These are phyloP conservation scores for Megalops atlanticus DNA, from an alignment of 2,113 vertebrate genomes.

Conservation along the genomic window DNA sequence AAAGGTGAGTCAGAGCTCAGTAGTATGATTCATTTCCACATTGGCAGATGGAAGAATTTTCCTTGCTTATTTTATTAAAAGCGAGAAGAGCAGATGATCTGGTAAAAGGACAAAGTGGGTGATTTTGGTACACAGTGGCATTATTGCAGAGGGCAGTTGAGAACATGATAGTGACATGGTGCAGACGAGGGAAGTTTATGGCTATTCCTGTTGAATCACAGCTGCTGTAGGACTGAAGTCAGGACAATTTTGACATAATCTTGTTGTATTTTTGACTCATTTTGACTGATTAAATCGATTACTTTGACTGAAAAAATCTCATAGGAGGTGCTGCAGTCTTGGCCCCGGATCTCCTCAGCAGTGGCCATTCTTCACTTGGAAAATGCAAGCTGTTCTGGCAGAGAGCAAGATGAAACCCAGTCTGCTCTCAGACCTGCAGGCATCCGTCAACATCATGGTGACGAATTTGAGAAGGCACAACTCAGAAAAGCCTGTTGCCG, in stretches of 20 bases:
- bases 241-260: neutral
- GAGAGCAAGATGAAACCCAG: neutral
- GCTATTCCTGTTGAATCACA: neutral
- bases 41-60: constrained; percentile 31
- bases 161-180: constrained; percentile 7
- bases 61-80: neutral
- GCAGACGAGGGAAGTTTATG: neutral
- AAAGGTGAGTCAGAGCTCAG: constrained; percentile 54
- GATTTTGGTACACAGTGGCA: neutral
- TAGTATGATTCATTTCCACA: constrained; percentile 54
- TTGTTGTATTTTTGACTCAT: neutral
- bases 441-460: neutral
- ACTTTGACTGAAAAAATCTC: neutral
- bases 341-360: neutral
- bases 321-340: neutral
- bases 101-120: neutral
- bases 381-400: neutral
- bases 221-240: neutral
- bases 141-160: neutral
- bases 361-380: neutral
- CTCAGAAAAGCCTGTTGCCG: neutral
- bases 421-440: neutral
- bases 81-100: neutral
- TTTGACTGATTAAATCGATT: neutral
- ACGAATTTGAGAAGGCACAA: neutral